Evolutionary conservation across 2,113 vertebrate species (phyloP), one percentile per base, ranked within the genome.

Genomic region (Perognathus longimembris): DNA sequence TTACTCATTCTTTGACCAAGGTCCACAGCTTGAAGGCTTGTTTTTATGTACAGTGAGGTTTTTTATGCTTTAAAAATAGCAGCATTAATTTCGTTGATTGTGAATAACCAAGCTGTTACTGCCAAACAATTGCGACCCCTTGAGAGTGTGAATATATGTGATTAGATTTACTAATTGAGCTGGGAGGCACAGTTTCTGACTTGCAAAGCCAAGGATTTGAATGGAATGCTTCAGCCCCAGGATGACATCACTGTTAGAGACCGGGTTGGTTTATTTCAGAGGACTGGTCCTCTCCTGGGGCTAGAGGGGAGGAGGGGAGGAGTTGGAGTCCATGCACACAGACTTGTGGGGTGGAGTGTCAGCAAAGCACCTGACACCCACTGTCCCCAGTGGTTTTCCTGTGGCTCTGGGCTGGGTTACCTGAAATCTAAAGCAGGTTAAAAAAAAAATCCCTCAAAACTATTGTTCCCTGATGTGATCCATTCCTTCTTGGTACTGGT

Each of bases 101-200:
- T 91, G 93, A 96, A 91, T 96, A 91, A 81, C 63, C 91, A 92
- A 92, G 91, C 92, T 96, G 93, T 96, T 84, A 69, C 40, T 89
- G 94, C 89, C 81, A 89, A 95, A 85, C 66, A 90, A 78, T 95
- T 32, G 20, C 50, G 89, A 87, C 84, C 89, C 85, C 96, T 95
- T 96, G 86, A 94, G 94, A 91, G 69, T 66, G n/a, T 92, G 93
- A 92, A 89, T 94, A 54, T 73, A 6, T 94, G 89, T 97, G 96
- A 95, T 96, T 90, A 75, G 95, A 85, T 91, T 96, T 93, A 66
- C 80, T 95, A 93, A 95, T 95, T 93, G 96, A 64, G 21, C 80
- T 87, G 67, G 61, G 40, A 89, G 42, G 84, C 77, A 88, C 76
- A 45, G 34, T 92, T 89, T 93, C 94, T 91, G 89, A 87, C 87